phyloP scores from a whole-genome alignment of 1,140 invertebrate genomes.

The Brachystomella parvula region DNA sequence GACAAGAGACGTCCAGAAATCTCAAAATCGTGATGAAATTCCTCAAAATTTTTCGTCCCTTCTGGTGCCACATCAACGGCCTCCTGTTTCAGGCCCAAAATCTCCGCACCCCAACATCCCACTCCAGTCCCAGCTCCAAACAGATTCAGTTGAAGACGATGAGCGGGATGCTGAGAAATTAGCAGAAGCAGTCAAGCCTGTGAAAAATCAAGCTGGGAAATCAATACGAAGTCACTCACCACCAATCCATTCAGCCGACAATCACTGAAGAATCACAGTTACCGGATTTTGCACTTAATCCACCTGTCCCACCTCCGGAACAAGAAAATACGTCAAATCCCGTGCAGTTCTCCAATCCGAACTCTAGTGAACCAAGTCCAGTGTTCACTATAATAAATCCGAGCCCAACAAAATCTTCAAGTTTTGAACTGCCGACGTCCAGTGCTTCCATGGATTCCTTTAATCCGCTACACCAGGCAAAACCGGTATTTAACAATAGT shows the following conservation, averaged over 20 bases:
- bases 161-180: constrained; percentile 25
- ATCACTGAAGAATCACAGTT: constrained; percentile 24
- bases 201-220: neutral
- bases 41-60: neutral
- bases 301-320: too few relatives aligned
- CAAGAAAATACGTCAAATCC: neutral
- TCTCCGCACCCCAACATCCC: constrained; percentile 16
- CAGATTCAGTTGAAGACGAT: constrained; percentile 26
- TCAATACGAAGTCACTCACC: neutral
- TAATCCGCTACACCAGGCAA: neutral
- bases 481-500: neutral
- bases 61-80: neutral
- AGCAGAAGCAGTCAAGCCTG: neutral
- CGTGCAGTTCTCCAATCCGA: neutral
- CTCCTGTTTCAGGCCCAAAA: neutral
- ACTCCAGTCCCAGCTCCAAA: constrained; percentile 11
- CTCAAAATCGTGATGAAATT: neutral
- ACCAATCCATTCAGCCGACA: constrained; percentile 15
- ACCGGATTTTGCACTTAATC: constrained; percentile 17
- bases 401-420: neutral
- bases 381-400: neutral
- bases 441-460: neutral
- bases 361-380: neutral
- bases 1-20: neutral
- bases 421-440: neutral